Evolutionary conservation across 2,797 vertebrate genomes (phyloP).

Genomic region (Aldrovandia affinis): DNA sequence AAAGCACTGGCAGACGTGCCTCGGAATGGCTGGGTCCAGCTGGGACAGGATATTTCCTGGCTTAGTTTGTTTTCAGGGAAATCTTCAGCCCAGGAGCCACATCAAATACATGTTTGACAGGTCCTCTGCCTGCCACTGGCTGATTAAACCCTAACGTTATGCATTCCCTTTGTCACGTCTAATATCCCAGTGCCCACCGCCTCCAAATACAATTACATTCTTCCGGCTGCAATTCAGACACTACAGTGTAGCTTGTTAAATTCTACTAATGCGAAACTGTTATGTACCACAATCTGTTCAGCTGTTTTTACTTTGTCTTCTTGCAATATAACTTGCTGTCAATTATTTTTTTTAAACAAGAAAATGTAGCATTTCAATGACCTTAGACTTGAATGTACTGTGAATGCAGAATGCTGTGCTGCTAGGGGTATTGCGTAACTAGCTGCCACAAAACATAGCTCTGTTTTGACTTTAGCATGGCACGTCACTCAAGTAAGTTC

Average conservation of each 20-base stretch:
- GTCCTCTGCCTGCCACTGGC: conserved; percentile 40
- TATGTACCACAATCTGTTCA: not conserved
- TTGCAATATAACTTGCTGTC: not conserved
- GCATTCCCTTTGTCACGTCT: conserved; percentile 53
- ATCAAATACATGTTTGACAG: conserved; percentile 61
- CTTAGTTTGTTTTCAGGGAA: conserved; percentile 33
- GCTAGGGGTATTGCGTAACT: not conserved
- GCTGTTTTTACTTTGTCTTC: not conserved
- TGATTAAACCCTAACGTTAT: conserved; percentile 66
- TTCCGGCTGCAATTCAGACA: not conserved
- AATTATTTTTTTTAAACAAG: not conserved
- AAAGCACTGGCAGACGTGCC: not conserved
- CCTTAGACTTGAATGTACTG: too few relatives aligned
- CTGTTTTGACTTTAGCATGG: not conserved
- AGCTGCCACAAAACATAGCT: not conserved
- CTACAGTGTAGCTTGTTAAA: too few relatives aligned
- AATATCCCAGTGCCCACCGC: not conserved
- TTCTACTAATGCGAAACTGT: too few relatives aligned
- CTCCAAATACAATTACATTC: not conserved
- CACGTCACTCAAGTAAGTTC: not conserved
- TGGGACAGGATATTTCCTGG: conserved; percentile 28
- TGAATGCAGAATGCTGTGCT: not conserved
- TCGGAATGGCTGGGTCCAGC: conserved; percentile 16
- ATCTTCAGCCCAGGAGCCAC: conserved; percentile 45
- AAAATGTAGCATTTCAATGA: not conserved